Evolutionary conservation across 2,888 invertebrate species (phyloP).

Genomic region (Ceramica pisi): DNA sequence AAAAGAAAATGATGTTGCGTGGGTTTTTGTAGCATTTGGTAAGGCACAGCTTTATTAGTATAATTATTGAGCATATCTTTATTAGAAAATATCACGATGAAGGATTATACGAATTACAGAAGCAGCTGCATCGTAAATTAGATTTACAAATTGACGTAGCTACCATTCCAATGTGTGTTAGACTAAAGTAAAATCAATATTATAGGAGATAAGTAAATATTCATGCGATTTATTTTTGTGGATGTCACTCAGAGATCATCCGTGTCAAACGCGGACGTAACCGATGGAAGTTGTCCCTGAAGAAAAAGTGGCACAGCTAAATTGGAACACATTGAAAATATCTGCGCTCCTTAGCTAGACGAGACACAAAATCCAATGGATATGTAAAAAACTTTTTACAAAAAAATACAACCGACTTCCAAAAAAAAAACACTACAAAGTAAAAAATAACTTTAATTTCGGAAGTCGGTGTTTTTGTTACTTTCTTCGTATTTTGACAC

Average conservation of each 20-base stretch:
- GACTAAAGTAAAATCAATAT: conserved; percentile 15
- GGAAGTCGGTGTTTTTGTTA: no score
- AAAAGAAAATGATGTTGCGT: background rate
- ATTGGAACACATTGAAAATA: conserved; percentile 56
- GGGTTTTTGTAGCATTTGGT: background rate
- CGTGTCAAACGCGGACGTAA: conserved; percentile 28
- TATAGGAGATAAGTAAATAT: conserved; percentile 5
- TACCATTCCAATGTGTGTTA: background rate
- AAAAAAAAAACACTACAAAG: no score
- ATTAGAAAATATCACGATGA: conserved; percentile 19
- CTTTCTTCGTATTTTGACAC: no score
- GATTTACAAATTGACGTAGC: conserved; percentile 21
- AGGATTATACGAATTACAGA: conserved; percentile 2
- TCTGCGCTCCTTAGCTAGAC: conserved; percentile 20
- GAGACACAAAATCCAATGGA: conserved; percentile 5
- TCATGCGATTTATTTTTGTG: conserved; percentile 34
- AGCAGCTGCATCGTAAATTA: conserved; percentile 20
- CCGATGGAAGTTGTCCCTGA: conserved; percentile 36
- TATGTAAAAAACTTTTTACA: no score
- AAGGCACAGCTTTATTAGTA: background rate
- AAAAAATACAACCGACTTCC: no score
- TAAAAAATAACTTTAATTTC: no score
- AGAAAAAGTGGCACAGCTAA: conserved; percentile 60
- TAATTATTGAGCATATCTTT: conserved; percentile 4
- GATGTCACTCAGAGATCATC: conserved; percentile 30